These are phyloP conservation scores for Hipparchia semele DNA, from an alignment of 2,888 invertebrate genomes.

Conservation along the genomic window DNA sequence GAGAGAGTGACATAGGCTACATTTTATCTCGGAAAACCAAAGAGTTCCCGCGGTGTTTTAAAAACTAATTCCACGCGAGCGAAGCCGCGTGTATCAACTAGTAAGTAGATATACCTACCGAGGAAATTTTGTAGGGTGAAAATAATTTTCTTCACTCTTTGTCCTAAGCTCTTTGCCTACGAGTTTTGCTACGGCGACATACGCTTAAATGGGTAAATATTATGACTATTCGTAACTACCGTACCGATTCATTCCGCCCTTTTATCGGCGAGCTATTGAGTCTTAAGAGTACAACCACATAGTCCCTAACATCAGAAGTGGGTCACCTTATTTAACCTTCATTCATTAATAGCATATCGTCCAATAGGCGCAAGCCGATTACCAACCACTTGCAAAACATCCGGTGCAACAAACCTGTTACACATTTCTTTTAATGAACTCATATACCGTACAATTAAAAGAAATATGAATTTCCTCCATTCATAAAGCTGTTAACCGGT, in stretches of 20 bases:
- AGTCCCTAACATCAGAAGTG: slow-evolving; percentile 19
- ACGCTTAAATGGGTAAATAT: neutral
- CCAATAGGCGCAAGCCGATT: slow-evolving; percentile 29
- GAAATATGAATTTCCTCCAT: slow-evolving; percentile 37
- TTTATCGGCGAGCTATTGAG: neutral
- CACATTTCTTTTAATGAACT: slow-evolving; percentile 39
- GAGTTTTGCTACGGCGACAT: neutral
- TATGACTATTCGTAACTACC: neutral
- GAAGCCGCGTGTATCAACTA: neutral
- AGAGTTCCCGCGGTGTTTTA: too few species aligned
- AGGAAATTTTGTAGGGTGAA: neutral
- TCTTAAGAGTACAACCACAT: neutral
- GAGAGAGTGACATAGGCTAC: too few species aligned
- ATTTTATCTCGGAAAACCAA: too few species aligned
- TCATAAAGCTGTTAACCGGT: slow-evolving; percentile 39
- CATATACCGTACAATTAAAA: slow-evolving; percentile 37
- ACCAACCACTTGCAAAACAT: slow-evolving; percentile 37
- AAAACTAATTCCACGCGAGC: neutral
- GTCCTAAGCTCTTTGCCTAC: neutral
- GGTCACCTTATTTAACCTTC: slow-evolving; percentile 21
- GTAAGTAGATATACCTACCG: too few species aligned
- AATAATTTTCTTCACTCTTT: neutral
- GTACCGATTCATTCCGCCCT: neutral
- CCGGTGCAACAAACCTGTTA: slow-evolving; percentile 35
- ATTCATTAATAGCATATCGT: slow-evolving; percentile 17